Evolutionary conservation across 2,113 vertebrate genomes (phyloP).

Genomic region (Boulengeromyrus knoepffleri): DNA sequence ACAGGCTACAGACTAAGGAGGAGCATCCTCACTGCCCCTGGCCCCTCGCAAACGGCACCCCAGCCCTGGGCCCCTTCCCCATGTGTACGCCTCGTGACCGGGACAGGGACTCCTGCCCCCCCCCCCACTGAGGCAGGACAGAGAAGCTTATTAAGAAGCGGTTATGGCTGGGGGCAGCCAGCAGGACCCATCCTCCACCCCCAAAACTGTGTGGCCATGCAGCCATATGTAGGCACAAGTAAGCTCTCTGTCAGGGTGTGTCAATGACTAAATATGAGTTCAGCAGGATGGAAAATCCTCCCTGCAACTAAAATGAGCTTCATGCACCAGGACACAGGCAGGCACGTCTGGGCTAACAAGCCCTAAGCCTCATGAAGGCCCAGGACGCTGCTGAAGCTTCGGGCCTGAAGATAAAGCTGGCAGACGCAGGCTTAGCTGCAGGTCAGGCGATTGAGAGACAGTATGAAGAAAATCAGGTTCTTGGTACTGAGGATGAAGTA

Average conservation of each 20-base stretch:
- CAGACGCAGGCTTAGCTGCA: not conserved
- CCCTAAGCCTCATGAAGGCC: too few relatives aligned
- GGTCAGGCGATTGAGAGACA: not conserved
- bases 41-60: not conserved
- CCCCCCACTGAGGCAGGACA: slow-evolving; percentile 46
- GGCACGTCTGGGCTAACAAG: not conserved
- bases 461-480: not conserved
- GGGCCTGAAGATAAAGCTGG: not conserved
- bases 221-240: not conserved
- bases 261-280: slow-evolving; percentile 28
- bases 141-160: slow-evolving; percentile 50
- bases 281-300: not conserved
- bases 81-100: slow-evolving; percentile 46
- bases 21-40: not conserved
- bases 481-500: not conserved
- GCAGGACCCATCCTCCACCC: not conserved
- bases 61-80: slow-evolving; percentile 11
- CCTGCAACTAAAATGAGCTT: not conserved
- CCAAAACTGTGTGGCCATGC: not conserved
- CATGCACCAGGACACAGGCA: not conserved
- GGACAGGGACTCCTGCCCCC: slow-evolving; percentile 59
- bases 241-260: slow-evolving; percentile 24
- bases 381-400: not conserved
- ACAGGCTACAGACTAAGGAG: not conserved
- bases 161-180: slow-evolving; percentile 42